phyloP scores from a whole-genome alignment of 2,113 vertebrate species.

The Halcyon senegalensis region DNA sequence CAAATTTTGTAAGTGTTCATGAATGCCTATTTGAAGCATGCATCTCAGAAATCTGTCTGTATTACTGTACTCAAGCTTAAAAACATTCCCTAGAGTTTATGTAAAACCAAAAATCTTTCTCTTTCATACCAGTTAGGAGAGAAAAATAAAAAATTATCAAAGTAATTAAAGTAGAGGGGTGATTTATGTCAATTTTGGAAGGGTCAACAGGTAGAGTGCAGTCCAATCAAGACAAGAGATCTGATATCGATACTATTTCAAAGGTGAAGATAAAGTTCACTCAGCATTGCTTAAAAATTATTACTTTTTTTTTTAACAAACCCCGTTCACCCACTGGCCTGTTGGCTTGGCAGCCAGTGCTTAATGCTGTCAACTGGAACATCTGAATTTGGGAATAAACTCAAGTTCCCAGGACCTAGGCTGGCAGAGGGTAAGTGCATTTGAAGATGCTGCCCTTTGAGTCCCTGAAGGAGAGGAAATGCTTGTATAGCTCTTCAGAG shows the following conservation, averaged over 20 bases:
- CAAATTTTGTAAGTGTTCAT: background rate
- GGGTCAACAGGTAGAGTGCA: background rate
- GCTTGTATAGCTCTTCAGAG: conserved; percentile 19
- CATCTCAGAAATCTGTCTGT: background rate
- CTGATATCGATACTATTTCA: background rate
- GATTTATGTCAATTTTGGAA: background rate
- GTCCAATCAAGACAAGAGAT: background rate
- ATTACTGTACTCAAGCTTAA: background rate
- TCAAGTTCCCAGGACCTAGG: conserved; percentile 72
- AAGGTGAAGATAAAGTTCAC: background rate
- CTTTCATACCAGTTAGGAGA: background rate
- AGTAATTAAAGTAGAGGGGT: background rate
- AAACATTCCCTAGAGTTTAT: background rate
- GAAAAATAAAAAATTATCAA: background rate
- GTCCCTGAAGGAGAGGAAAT: conserved; percentile 39
- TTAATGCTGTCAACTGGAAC: conserved; percentile 61
- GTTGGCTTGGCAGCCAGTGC: conserved; percentile 54
- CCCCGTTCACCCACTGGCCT: conserved; percentile 3
- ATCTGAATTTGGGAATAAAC: conserved; percentile 66
- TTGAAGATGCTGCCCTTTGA: conserved; percentile 22
- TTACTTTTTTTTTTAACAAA: conserved; percentile 42
- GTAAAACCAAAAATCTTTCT: background rate
- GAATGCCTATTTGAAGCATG: background rate
- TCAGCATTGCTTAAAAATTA: background rate
- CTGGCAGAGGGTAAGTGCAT: conserved; percentile 63